Percentiles rank a stretch among this genome's conserved stretches.
phyloP scores from a whole-genome alignment of 1,140 invertebrate genomes.

The Hylyphantes graminicola region DNA sequence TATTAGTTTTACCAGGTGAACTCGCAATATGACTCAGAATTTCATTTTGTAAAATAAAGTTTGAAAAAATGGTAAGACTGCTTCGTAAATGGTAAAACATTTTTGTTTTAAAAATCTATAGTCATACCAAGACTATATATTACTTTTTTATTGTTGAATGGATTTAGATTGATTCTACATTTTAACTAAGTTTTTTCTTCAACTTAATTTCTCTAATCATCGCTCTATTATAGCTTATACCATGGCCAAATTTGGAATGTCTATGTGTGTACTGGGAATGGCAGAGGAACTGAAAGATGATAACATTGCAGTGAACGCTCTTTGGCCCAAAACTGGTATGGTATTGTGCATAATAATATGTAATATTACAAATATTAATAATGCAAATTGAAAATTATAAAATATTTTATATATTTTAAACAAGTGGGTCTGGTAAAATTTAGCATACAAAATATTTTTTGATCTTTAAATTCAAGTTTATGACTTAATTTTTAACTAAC shows the following conservation, averaged over 20 bases:
- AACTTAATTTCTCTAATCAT: constrained; percentile 27
- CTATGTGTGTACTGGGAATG: constrained; percentile 98
- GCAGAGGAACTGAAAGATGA: constrained; percentile 86
- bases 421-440: no score
- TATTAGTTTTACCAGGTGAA: not conserved
- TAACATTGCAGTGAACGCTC: constrained; percentile 93
- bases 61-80: no score
- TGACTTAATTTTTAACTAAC: not conserved
- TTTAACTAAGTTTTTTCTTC: not conserved
- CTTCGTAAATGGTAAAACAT: not conserved
- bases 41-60: not conserved
- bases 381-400: no score
- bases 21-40: not conserved
- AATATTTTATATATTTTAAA: no score
- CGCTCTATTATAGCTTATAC: constrained; percentile 81
- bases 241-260: constrained; percentile 99
- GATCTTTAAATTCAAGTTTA: not conserved
- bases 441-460: no score
- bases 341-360: not conserved
- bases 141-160: not conserved
- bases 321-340: constrained; percentile 94
- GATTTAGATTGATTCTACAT: no score
- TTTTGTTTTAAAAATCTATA: not conserved
- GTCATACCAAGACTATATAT: not conserved
- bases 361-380: not conserved